A percentile compares a stretch with the other conserved stretches of the same genome.
These are phyloP conservation scores for Psittacula echo DNA, from an alignment of 2,797 vertebrate species.

Conservation along the genomic window DNA sequence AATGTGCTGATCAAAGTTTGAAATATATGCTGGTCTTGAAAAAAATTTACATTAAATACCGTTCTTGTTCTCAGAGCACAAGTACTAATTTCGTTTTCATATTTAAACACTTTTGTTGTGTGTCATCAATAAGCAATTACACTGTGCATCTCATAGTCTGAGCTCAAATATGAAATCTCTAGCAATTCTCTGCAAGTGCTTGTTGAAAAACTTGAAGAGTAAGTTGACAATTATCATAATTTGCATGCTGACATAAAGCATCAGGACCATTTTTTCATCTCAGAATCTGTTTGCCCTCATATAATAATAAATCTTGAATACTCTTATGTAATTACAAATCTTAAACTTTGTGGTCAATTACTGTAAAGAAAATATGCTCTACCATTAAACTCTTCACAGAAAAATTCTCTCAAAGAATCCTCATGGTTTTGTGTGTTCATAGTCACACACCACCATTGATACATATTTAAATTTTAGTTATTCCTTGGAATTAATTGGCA, in stretches of 20 bases:
- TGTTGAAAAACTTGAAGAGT: constrained; percentile 37
- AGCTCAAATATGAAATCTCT: constrained; percentile 41
- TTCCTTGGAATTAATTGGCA: not conserved
- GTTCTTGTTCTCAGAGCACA: not conserved
- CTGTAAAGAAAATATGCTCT: not conserved
- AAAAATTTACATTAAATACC: not conserved
- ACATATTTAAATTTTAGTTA: not conserved
- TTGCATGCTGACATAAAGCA: constrained; percentile 3
- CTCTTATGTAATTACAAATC: not conserved
- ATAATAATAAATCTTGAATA: not conserved
- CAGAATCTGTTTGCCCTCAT: not conserved
- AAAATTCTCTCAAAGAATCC: not conserved
- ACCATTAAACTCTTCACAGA: not conserved
- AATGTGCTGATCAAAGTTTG: not conserved
- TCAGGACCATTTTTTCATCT: not conserved
- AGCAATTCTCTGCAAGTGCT: constrained; percentile 51
- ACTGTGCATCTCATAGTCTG: constrained; percentile 3
- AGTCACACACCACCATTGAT: not conserved
- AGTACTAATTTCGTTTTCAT: constrained; percentile 1
- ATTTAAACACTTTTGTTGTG: not conserved
- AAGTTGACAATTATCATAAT: constrained; percentile 15
- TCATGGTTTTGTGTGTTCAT: not conserved
- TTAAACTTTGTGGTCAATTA: not conserved
- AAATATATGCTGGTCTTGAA: not conserved
- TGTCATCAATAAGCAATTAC: constrained; percentile 24